A percentile compares a stretch with the other conserved stretches of the same genome.
These are phyloP conservation scores for Bursaphelenchus mucronatus DNA, from an alignment of 1,140 invertebrate species.

Conservation along the genomic window DNA sequence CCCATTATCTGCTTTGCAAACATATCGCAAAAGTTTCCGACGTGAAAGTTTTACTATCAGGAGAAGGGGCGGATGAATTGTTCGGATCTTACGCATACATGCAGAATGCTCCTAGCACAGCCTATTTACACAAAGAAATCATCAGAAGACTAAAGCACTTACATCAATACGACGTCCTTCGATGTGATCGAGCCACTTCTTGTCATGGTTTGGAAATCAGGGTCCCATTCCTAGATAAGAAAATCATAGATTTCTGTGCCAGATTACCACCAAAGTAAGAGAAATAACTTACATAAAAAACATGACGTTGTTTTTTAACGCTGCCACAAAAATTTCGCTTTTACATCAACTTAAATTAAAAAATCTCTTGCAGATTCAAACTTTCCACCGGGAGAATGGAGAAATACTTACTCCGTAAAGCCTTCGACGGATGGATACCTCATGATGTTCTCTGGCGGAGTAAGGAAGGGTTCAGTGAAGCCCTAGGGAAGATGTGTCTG, in stretches of 20 bases:
- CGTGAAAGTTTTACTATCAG: slow-evolving; percentile 59
- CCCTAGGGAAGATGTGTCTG: slow-evolving; percentile 55
- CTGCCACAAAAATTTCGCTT: background rate
- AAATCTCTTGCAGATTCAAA: slow-evolving; percentile 43
- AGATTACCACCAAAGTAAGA: slow-evolving; percentile 47
- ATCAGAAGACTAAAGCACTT: slow-evolving; percentile 49
- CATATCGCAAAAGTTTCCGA: slow-evolving; percentile 54
- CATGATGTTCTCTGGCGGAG: slow-evolving; percentile 56
- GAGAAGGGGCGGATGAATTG: slow-evolving; percentile 59
- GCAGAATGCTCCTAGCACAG: slow-evolving; percentile 53
- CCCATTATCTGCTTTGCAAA: slow-evolving; percentile 57
- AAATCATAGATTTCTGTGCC: slow-evolving; percentile 55
- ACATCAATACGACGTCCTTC: slow-evolving; percentile 59
- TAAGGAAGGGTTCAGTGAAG: slow-evolving; percentile 59
- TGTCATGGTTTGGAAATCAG: slow-evolving; percentile 60
- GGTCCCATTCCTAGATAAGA: slow-evolving; percentile 58
- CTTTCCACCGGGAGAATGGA: slow-evolving; percentile 51
- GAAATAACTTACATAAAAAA: background rate
- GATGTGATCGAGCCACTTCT: slow-evolving; percentile 57
- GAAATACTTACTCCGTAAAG: slow-evolving; percentile 52
- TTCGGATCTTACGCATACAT: slow-evolving; percentile 61
- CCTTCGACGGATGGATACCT: slow-evolving; percentile 56
- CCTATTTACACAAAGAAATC: slow-evolving; percentile 56
- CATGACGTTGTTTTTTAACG: slow-evolving; percentile 7
- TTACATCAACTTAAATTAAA: background rate